Base-by-base conservation (phyloP, 1,140 invertebrate species). In the Polyergus mexicanus region DNA sequence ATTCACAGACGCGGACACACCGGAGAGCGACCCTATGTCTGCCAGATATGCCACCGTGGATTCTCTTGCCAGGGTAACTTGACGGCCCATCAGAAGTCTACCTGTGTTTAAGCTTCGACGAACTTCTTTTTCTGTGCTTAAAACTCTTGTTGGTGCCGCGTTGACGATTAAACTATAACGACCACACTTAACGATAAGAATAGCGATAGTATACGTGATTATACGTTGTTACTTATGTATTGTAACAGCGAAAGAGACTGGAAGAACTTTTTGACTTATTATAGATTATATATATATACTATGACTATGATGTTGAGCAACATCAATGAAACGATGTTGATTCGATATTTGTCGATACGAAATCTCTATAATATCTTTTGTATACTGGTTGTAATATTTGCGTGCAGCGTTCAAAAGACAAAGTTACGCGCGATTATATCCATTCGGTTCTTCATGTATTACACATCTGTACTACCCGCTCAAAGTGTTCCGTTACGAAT, bases 1-100 rank as follows among this genome's bases (percentile, higher is more conserved):
- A 95, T 95, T 35, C 95, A 96, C 80, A 93, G 93, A 85, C 91
- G 95, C 4, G 94, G 94, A 0, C 95, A 96, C 83, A 97, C 97
- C 1, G 96, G 96, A 2, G 95, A 96, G 72, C 84, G 95, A 89
- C 95, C 95, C 0, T 96, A 95, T 86, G 92, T 95, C 8, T 96
- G 95, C 84, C 92, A 94, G 68, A 93, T 95, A 22, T 96, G 96
- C 80, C 91, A 95, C 11, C 94, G 94, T 28, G 94, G 95, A 0
- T 96, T 96, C 86, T 95, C 95, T 3, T 96, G 95, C 41, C 94
- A 94, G 80, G 95, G 95, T 1, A 95, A 95, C 69, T 90, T 96
- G 8, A 96, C 95, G 4, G 94, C 94, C 16, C 95, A 96, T 84
- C 94, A 94, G 47, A 95, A 95, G 63, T 93, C 94, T 5, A 94